phyloP scores from a whole-genome alignment of 2,797 vertebrate genomes.

The Peromyscus nudipes region DNA sequence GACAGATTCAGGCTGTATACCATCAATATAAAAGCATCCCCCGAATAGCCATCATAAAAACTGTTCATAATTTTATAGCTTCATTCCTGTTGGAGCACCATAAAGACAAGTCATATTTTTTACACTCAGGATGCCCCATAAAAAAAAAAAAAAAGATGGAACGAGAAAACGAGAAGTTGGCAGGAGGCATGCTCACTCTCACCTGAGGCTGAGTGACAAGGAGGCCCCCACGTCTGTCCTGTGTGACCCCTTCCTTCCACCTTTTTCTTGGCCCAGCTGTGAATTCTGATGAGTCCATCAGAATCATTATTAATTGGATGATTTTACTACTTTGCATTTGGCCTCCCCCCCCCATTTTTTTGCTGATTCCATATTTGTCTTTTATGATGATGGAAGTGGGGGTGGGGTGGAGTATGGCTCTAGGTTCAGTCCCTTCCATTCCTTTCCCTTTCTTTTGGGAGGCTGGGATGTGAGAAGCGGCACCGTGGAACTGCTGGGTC shows the following conservation, averaged over 20 bases:
- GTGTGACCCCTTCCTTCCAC: constrained; percentile 76
- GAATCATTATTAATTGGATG: constrained; percentile 89
- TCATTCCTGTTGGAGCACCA: constrained; percentile 98
- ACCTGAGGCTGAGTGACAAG: constrained; percentile 78
- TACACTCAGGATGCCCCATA: constrained; percentile 93
- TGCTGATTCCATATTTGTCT: constrained; percentile 88
- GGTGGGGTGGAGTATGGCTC: constrained; percentile 63
- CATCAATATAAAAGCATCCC: constrained; percentile 99
- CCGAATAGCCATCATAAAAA: constrained; percentile 99
- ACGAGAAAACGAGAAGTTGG: constrained; percentile 82
- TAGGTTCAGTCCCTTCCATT: constrained; percentile 66
- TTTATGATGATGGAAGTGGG: constrained; percentile 86
- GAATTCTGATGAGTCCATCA: constrained; percentile 85
- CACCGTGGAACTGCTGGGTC: background rate
- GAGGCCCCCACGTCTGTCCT: constrained; percentile 85
- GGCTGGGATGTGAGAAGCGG: constrained; percentile 1
- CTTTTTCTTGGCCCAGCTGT: constrained; percentile 53
- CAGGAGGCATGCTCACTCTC: constrained; percentile 78
- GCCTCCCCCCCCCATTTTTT: constrained; percentile 31
- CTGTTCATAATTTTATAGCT: constrained; percentile 99
- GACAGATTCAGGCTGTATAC: constrained; percentile 97
- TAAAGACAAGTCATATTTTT: constrained; percentile 99
- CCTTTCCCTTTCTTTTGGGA: constrained; percentile 85
- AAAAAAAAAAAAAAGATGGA: constrained; percentile 83
- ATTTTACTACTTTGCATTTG: constrained; percentile 80